Evolutionary conservation across 1,140 invertebrate species (phyloP), one percentile per base, ranked within the genome.

Genomic region (Andricus grossulariae): DNA sequence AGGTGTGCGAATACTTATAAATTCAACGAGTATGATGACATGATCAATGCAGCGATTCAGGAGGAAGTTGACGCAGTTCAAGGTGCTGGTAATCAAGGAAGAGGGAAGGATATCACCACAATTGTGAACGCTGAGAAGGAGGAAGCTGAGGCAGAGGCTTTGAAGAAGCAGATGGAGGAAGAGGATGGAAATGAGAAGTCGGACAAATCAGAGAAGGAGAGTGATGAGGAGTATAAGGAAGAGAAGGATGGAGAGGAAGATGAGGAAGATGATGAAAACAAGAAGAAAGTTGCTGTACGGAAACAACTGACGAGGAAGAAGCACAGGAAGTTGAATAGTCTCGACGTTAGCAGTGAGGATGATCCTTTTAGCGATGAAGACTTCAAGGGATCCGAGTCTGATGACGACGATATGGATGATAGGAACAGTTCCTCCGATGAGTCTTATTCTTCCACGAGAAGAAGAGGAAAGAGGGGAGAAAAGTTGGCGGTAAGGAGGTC

Each of bases 1-100:
- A 91, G 95, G 15, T 92, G 94, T 70, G 95, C 95, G 21, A 94
- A 97, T 60, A 98, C 95, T 82, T 97, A 98, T 84, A 92, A 92
- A 81, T 96, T 98, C 81, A 97, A 97, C 86, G 97, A 98, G 87
- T 99, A 97, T 90, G 98, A 99, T 89, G 96, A 98, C 18, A 94
- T 99, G 83, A 99, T 99, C 66, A 96, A 97, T 86, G 97, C 96
- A 70, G 98, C 98, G 15, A 96, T 98, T 74, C 94, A 97, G 86
- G 95, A 95, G 75, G 95, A 96, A 85, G 93, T 96, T 79, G 94
- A 96, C 51, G 94, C 94, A 11, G 94, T 94, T 3, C 94, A 94
- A 32, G 94, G 95, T 19, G 95, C 95, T 4, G 95, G 95, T 0
- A 96, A 96, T 89, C 94, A 95, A 81, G 96, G 96, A 7, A 92